Evolutionary conservation across 2,113 vertebrate species (phyloP).

Genomic region (Chinchilla lanigera): DNA sequence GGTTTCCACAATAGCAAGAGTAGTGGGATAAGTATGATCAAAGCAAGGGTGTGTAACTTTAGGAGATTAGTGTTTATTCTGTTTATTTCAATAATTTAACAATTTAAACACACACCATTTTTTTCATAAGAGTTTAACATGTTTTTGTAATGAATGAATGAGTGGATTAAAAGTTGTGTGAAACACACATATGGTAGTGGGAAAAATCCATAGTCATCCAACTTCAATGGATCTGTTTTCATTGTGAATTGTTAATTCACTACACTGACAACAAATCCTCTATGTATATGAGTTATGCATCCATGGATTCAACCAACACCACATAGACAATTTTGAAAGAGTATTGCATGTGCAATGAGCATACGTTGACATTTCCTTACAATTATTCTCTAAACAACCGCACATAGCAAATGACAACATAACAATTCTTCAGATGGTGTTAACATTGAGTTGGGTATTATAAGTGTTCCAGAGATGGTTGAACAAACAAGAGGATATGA

Average conservation of each 20-base stretch:
- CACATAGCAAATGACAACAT: not conserved
- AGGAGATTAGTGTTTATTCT: not conserved
- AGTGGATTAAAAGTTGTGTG: not conserved
- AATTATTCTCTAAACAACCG: not conserved
- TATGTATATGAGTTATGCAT: not conserved
- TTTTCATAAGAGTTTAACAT: not conserved
- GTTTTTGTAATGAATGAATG: not conserved
- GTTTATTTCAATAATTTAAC: not conserved
- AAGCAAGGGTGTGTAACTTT: not conserved
- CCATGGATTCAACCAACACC: not conserved
- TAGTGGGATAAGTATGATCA: not conserved
- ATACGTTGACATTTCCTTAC: not conserved
- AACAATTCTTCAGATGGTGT: not conserved
- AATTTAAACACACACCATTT: not conserved
- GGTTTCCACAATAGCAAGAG: not conserved
- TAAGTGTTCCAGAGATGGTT: not conserved
- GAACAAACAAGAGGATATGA: not conserved
- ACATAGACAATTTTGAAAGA: not conserved
- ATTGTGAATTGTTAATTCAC: conserved; percentile 57
- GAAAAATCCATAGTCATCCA: not conserved
- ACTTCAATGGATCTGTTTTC: not conserved
- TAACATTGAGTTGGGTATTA: not conserved
- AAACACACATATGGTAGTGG: not conserved
- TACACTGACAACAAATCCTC: not conserved
- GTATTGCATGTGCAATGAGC: not conserved